These are phyloP conservation scores for Burhinus oedicnemus DNA, from an alignment of 2,113 vertebrate genomes.

Conservation along the genomic window DNA sequence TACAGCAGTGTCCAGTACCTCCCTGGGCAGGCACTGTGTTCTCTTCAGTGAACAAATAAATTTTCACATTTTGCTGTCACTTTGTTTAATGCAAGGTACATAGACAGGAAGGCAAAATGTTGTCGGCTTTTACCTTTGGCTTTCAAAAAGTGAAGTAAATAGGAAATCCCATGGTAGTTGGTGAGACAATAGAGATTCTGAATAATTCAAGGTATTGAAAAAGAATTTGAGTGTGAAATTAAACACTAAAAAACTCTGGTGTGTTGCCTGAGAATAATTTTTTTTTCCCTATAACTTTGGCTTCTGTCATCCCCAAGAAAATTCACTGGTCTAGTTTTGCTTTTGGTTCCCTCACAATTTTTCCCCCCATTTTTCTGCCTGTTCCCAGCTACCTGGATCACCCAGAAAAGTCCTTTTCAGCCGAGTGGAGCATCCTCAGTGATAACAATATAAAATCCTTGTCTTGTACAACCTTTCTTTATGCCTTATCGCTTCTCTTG, in stretches of 20 bases:
- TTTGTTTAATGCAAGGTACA: neutral
- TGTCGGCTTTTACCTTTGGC: neutral
- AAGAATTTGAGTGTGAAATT: neutral
- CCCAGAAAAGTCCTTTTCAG: neutral
- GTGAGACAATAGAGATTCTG: neutral
- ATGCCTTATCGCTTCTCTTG: neutral
- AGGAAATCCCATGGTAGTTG: neutral
- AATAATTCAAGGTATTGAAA: neutral
- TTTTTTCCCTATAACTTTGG: neutral
- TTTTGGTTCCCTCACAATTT: neutral
- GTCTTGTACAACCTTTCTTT: neutral
- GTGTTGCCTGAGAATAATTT: neutral
- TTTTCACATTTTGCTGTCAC: neutral
- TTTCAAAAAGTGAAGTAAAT: neutral
- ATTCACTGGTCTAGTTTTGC: neutral
- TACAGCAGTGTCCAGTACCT: neutral
- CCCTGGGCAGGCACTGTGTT: neutral
- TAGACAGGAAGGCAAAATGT: neutral
- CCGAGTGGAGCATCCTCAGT: neutral
- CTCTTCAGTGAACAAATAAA: neutral
- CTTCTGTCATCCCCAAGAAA: neutral
- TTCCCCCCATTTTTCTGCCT: rapidly evolving
- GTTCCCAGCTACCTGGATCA: neutral
- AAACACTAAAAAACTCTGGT: neutral
- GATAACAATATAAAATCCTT: neutral